Conservation (phyloP, 1,140 invertebrate genomes). For the Aphelenchoides besseyi region DNA sequence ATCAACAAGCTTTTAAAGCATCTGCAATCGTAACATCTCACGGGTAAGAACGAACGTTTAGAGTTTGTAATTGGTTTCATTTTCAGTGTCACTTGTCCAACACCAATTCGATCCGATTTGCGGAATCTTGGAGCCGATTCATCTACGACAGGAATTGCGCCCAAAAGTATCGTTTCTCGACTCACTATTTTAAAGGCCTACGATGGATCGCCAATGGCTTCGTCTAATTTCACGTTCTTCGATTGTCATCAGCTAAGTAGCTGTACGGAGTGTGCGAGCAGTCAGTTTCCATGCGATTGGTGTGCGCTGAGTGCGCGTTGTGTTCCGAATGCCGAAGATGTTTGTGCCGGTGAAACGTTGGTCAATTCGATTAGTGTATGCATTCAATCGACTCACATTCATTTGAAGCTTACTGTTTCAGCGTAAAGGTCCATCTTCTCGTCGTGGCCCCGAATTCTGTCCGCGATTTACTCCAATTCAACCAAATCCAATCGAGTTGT, state of each 20-base stretch:
- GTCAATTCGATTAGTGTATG: constrained; percentile 48
- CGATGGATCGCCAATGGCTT: constrained; percentile 48
- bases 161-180: constrained; percentile 27
- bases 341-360: constrained; percentile 53
- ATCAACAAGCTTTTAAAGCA: constrained; percentile 40
- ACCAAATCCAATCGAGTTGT: constrained; percentile 26
- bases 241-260: constrained; percentile 53
- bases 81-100: constrained; percentile 50
- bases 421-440: constrained; percentile 54
- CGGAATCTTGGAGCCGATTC: constrained; percentile 25
- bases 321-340: constrained; percentile 60
- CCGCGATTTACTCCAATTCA: constrained; percentile 40
- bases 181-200: constrained; percentile 37
- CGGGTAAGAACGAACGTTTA: constrained; percentile 35
- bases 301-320: constrained; percentile 52
- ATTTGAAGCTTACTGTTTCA: constrained; percentile 27
- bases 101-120: constrained; percentile 36
- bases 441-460: constrained; percentile 45
- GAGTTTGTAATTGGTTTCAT: constrained; percentile 1
- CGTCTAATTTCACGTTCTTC: constrained; percentile 61
- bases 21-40: constrained; percentile 27
- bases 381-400: neutral
- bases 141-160: neutral
- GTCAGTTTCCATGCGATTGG: constrained; percentile 65
- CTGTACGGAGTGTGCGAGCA: constrained; percentile 64